Percentiles rank a stretch among this genome's conserved stretches.
Conservation (phyloP, 2,888 invertebrate genomes). For the Alsophila aescularia region DNA sequence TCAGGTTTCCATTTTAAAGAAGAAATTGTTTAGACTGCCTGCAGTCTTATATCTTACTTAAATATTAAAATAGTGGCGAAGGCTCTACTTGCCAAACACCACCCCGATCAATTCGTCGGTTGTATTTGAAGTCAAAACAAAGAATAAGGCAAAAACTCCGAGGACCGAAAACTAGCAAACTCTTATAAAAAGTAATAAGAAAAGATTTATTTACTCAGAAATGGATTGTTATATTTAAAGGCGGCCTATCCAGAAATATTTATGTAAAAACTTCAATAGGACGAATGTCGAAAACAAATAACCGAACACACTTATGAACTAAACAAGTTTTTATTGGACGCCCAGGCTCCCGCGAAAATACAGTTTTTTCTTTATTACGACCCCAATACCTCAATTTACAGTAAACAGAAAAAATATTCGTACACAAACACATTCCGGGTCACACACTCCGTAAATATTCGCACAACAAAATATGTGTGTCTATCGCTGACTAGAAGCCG, state of each 20-base stretch:
- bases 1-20: too few relatives aligned
- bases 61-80: too few relatives aligned
- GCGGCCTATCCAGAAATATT: slow-evolving; percentile 15
- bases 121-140: too few relatives aligned
- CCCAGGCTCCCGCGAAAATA: slow-evolving; percentile 24
- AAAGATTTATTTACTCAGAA: slow-evolving; percentile 3
- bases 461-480: slow-evolving; percentile 3
- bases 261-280: slow-evolving; percentile 28
- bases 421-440: slow-evolving; percentile 50
- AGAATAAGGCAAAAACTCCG: not conserved
- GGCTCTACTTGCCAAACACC: too few relatives aligned
- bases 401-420: slow-evolving; percentile 43
- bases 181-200: not conserved
- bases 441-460: slow-evolving; percentile 23
- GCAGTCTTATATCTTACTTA: too few relatives aligned
- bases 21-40: too few relatives aligned
- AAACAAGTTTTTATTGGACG: slow-evolving; percentile 33
- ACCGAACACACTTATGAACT: slow-evolving; percentile 34
- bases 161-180: not conserved
- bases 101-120: too few relatives aligned
- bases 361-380: slow-evolving; percentile 41
- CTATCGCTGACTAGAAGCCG: not conserved
- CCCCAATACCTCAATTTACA: slow-evolving; percentile 49
- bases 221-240: slow-evolving; percentile 15
- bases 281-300: slow-evolving; percentile 33